Percentiles rank a stretch among this genome's conserved stretches.
Evolutionary conservation across 2,113 vertebrate species (phyloP).

Genomic region (Rhodinocichla rosea): DNA sequence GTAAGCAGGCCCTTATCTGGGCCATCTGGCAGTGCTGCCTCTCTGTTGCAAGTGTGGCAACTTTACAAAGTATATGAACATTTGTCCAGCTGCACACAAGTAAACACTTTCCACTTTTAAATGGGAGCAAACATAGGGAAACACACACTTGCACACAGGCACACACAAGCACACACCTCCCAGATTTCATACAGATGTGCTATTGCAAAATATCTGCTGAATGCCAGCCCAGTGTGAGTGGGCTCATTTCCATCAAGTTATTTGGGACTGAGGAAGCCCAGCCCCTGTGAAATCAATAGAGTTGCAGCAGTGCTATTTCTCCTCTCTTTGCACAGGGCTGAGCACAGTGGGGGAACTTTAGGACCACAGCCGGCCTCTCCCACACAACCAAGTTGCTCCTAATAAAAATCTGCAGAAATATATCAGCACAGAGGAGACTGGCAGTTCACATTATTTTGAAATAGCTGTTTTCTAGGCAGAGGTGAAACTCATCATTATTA

Average conservation of each 20-base stretch:
- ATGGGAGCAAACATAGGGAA: neutral
- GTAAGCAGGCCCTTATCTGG: neutral
- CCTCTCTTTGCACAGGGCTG: neutral
- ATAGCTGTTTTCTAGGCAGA: slow-evolving; percentile 43
- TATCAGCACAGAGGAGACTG: neutral
- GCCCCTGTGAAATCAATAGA: neutral
- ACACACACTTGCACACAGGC: neutral
- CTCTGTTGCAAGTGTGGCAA: rapidly evolving
- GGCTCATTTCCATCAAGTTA: neutral
- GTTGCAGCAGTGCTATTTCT: neutral
- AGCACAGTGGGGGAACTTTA: neutral
- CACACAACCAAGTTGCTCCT: neutral
- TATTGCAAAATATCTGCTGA: neutral
- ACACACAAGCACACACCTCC: rapidly evolving
- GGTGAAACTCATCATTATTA: slow-evolving; percentile 49
- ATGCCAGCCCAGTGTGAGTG: neutral
- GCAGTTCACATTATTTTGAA: slow-evolving; percentile 25
- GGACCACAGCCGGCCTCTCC: neutral
- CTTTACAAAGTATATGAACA: rapidly evolving
- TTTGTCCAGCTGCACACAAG: neutral
- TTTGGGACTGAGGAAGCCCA: neutral
- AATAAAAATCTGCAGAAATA: neutral
- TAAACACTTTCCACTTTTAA: neutral
- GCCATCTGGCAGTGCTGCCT: neutral
- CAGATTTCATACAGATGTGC: neutral